These are phyloP conservation scores for Athene cunicularia DNA, from an alignment of 2,113 vertebrate genomes.

Conservation along the genomic window DNA sequence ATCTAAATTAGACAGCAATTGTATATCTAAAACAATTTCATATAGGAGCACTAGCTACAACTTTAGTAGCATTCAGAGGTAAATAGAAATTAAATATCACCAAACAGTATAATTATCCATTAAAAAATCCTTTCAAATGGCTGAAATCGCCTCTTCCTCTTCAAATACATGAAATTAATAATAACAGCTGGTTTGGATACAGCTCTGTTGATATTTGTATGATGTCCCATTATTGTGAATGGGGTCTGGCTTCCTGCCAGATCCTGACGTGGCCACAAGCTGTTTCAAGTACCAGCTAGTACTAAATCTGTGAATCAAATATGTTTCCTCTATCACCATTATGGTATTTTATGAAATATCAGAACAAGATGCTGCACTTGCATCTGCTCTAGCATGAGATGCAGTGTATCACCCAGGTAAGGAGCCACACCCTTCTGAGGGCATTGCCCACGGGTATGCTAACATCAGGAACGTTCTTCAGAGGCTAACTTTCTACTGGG, in stretches of 20 bases:
- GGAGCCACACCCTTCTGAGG: not conserved
- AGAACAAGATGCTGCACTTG: not conserved
- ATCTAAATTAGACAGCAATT: constrained; percentile 6
- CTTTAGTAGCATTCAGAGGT: constrained; percentile 34
- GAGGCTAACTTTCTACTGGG: not conserved
- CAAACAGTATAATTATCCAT: constrained; percentile 59
- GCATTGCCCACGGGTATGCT: not conserved
- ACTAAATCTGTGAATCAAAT: constrained; percentile 33
- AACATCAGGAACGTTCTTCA: not conserved
- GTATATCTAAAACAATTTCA: constrained; percentile 2
- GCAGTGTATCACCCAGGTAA: not conserved
- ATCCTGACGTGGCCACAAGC: constrained; percentile 14
- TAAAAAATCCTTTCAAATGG: constrained; percentile 21
- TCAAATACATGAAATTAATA: constrained; percentile 59
- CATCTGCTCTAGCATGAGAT: not conserved
- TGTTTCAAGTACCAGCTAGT: constrained; percentile 34
- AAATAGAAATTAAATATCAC: constrained; percentile 57
- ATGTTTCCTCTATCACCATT: not conserved
- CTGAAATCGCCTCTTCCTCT: constrained; percentile 31
- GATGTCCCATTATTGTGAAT: constrained; percentile 45
- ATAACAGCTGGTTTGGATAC: constrained; percentile 49
- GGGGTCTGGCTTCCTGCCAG: constrained; percentile 39
- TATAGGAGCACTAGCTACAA: not conserved
- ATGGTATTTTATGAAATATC: not conserved
- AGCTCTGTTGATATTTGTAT: constrained; percentile 30